Evolutionary conservation across 2,797 vertebrate species (phyloP), one percentile per base, ranked within the genome.

Genomic region (Gobionotothen gibberifrons): DNA sequence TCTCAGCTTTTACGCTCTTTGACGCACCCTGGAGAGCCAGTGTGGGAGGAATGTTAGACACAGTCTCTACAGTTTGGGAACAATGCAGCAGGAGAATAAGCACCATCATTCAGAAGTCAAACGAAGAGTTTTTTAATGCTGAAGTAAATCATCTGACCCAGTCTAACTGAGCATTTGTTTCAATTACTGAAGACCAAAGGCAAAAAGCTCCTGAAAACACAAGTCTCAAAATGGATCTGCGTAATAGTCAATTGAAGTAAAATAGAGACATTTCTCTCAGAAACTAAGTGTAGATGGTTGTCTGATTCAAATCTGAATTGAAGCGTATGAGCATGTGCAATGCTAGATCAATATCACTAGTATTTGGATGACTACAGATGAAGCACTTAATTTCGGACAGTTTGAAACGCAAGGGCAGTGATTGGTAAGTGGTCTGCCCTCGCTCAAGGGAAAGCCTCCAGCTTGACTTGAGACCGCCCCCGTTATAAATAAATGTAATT

Each of bases 281-380:
- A 69, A 29, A 21, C 52, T 49, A 43, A 65, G 46, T 47, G 40
- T 32, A 40, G 26, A 13, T 9, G 22, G 22, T 46, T 62, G 17
- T 47, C 51, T 53, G n/a, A 62, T 52, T 69, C 49, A 64, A 48
- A 44, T 42, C n/a, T 80, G 47, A 78, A 12, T 69, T 63, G 32
- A 36, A 59, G n/a, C 67, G 62, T 6, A 64, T 67, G 54, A 84
- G 46, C 51, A 44, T 85, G 22, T 71, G 66, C 65, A 65, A 61
- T 56, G 36, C 15, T 61, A 2, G 19, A 59, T 70, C 48, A 26
- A 61, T 57, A 44, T 52, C 46, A 68, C 43, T 15, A 13, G 22
- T 57, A 61, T 73, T 13, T 60, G 69, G 72, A 69, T 68, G 79
- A 84, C 58, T 40, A n/a, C n/a, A n/a, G n/a, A n/a, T n/a, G n/a